Percentiles rank a stretch among this genome's conserved stretches.
Conservation (phyloP, 2,113 vertebrate genomes). For the Pteropus alecto region DNA sequence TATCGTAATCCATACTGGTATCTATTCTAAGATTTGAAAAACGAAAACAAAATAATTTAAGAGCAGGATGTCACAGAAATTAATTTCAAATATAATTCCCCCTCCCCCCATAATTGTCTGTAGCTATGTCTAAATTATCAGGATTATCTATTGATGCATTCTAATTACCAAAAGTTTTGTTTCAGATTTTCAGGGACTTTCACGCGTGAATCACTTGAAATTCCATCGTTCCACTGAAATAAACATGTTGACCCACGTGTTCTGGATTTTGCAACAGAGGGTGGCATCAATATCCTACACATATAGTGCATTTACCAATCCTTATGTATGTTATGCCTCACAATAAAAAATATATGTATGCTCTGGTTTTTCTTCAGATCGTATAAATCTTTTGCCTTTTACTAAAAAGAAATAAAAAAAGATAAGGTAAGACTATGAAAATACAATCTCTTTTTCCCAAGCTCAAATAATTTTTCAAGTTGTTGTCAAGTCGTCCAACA, state of each 20-base stretch:
- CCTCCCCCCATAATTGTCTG: neutral
- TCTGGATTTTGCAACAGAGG: neutral
- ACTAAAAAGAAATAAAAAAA: neutral
- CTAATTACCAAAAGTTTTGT: neutral
- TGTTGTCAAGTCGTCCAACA: slow-evolving; percentile 14
- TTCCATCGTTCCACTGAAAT: neutral
- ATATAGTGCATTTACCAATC: neutral
- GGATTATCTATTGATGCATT: neutral
- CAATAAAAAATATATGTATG: neutral
- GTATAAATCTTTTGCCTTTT: too few species aligned
- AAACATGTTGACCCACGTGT: neutral
- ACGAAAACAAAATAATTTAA: neutral
- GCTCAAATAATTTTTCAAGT: slow-evolving; percentile 8
- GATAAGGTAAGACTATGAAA: neutral
- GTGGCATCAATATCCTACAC: neutral
- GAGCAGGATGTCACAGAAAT: neutral
- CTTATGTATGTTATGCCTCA: neutral
- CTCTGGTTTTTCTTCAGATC: too few species aligned
- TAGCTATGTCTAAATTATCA: neutral
- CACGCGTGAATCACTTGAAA: neutral
- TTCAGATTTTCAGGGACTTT: neutral
- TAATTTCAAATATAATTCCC: neutral
- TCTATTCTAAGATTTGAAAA: neutral
- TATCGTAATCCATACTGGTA: neutral
- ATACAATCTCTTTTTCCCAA: neutral